These are phyloP conservation scores for Serrognathus titanus DNA, from an alignment of 2,888 invertebrate genomes.

Conservation along the genomic window DNA sequence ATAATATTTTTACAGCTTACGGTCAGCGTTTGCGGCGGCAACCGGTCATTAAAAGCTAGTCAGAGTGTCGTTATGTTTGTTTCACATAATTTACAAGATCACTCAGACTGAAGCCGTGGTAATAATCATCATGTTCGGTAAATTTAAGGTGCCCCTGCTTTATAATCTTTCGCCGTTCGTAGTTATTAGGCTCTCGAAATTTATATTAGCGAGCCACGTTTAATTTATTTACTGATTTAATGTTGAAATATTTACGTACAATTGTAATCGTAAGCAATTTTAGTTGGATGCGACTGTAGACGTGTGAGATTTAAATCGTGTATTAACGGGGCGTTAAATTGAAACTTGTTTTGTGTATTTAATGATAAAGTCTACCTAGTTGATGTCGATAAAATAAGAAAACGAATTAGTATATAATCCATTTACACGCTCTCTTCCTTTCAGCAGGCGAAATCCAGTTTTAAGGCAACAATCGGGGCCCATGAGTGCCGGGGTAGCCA, in stretches of 20 bases:
- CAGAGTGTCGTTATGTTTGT: slow-evolving; percentile 33
- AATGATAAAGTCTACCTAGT: slow-evolving; percentile 7
- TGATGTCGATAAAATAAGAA: slow-evolving; percentile 22
- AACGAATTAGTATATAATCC: slow-evolving; percentile 35
- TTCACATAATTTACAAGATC: slow-evolving; percentile 30
- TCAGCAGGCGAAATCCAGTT: slow-evolving; percentile 12
- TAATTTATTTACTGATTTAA: too few species aligned
- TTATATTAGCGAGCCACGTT: too few species aligned
- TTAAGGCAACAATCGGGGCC: slow-evolving; percentile 18
- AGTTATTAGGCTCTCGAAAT: too few species aligned
- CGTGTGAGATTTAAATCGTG: not conserved
- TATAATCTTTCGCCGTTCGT: too few species aligned
- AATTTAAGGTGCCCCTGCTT: slow-evolving; percentile 6
- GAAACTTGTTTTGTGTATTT: not conserved
- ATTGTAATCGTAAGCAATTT: too few species aligned
- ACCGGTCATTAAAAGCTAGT: slow-evolving; percentile 36
- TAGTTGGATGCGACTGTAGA: too few species aligned
- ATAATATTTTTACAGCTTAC: slow-evolving; percentile 24
- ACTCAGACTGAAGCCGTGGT: slow-evolving; percentile 17
- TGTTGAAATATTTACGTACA: too few species aligned
- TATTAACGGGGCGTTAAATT: slow-evolving; percentile 1
- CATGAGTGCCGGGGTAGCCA: slow-evolving; percentile 20
- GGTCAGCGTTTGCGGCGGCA: slow-evolving; percentile 15
- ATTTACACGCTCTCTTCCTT: slow-evolving; percentile 28
- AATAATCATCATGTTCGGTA: slow-evolving; percentile 20